Evolutionary conservation across 2,888 invertebrate genomes (phyloP).

Genomic region (Lucinisca nassula): DNA sequence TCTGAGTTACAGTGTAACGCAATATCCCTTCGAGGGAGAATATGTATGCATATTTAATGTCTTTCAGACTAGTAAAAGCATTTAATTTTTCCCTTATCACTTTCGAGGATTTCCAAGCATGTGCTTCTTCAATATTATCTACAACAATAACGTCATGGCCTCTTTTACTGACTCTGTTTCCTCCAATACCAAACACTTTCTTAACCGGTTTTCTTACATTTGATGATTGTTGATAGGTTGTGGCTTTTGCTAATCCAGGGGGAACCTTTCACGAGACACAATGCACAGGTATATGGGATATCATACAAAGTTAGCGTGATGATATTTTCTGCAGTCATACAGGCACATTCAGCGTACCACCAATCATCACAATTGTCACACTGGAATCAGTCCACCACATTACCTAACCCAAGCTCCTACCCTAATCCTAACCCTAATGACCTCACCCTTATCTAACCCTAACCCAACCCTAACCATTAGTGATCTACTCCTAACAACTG

Average conservation of each 20-base stretch:
- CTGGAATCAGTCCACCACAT: not conserved
- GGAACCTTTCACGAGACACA: not conserved
- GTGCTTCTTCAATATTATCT: not conserved
- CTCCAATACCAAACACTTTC: too few relatives aligned
- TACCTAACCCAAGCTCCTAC: too few relatives aligned
- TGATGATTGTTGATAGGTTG: too few relatives aligned
- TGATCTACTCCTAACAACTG: too few relatives aligned
- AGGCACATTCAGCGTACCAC: conserved; percentile 3
- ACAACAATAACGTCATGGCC: not conserved
- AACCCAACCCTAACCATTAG: too few relatives aligned
- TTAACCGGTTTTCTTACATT: too few relatives aligned
- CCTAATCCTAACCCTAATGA: too few relatives aligned
- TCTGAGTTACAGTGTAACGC: not conserved
- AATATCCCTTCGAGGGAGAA: not conserved
- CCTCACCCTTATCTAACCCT: too few relatives aligned
- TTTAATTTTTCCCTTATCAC: not conserved
- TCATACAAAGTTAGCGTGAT: not conserved
- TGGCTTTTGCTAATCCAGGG: not conserved
- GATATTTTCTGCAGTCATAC: not conserved
- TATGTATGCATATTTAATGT: not conserved
- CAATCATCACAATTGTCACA: not conserved
- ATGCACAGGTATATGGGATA: not conserved
- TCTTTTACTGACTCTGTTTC: too few relatives aligned
- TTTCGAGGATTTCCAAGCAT: not conserved
- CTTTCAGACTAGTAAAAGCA: too few relatives aligned